phyloP scores from a whole-genome alignment of 1,140 invertebrate species.

The Alviniconcha marisindica region DNA sequence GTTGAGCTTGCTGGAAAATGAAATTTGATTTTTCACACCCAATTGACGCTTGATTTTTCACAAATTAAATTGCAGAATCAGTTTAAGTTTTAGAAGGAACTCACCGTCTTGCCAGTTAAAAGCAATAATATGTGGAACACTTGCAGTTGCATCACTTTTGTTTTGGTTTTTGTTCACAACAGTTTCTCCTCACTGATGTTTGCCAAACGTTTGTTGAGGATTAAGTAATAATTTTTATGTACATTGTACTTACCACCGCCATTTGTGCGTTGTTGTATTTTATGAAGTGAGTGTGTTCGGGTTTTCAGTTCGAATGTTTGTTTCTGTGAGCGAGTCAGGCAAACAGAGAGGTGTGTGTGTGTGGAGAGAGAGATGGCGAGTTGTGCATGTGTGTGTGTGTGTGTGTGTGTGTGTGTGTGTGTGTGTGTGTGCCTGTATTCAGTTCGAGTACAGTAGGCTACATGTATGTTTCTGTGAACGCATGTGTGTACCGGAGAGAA shows the following conservation, averaged over 20 bases:
- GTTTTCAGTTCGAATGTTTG: neutral
- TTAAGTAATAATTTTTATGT: neutral
- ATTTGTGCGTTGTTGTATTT: neutral
- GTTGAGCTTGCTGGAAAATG: neutral
- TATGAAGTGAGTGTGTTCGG: neutral
- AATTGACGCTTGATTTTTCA: neutral
- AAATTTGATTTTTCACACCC: neutral
- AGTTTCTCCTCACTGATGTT: neutral
- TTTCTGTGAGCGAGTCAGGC: neutral
- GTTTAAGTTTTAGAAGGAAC: neutral
- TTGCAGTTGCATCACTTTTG: too few species aligned
- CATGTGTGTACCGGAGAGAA: neutral
- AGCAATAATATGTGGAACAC: neutral
- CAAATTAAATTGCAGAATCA: neutral
- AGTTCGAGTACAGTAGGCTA: too few species aligned
- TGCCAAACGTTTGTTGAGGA: neutral
- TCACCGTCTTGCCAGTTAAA: neutral
- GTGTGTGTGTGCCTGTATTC: conserved; percentile 7
- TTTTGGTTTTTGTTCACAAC: too few species aligned
- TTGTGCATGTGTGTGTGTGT: neutral
- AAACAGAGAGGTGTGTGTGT: neutral
- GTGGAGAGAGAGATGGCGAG: neutral
- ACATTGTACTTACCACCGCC: neutral
- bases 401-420: neutral
- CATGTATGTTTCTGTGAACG: neutral